Percentiles rank a stretch among this genome's conserved stretches.
Conservation (phyloP, 2,797 vertebrate species). For the Lateolabrax maculatus region DNA sequence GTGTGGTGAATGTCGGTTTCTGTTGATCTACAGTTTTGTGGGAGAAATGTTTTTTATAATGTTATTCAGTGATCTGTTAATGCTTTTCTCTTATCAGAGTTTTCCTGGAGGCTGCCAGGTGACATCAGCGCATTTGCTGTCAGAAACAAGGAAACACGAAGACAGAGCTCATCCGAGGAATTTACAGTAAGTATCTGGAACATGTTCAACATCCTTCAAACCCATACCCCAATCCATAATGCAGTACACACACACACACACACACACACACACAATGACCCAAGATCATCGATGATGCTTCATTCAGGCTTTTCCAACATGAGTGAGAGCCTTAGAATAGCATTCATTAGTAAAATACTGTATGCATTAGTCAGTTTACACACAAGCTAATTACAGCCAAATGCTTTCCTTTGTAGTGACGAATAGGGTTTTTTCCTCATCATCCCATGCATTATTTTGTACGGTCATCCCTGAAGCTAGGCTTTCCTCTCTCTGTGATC, state of each 20-base stretch:
- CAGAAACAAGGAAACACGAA: constrained; percentile 14
- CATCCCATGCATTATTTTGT: background rate
- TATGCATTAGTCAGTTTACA: background rate
- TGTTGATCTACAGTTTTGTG: background rate
- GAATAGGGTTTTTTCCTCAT: background rate
- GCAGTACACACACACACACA: background rate
- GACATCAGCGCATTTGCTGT: constrained; percentile 20
- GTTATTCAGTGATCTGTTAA: background rate
- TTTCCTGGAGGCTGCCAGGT: constrained; percentile 27
- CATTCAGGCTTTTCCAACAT: background rate
- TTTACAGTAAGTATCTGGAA: constrained; percentile 52
- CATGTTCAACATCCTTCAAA: constrained; percentile 4
- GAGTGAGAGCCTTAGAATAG: background rate
- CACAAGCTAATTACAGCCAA: background rate
- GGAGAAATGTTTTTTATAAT: background rate
- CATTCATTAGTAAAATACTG: background rate
- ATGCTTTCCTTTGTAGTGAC: background rate
- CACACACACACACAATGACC: background rate
- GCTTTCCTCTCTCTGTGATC: background rate
- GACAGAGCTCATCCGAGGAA: constrained; percentile 6
- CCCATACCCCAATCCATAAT: background rate
- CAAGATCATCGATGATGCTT: background rate
- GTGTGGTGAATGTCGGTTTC: background rate
- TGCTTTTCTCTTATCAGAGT: constrained; percentile 33
- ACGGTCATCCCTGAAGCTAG: background rate